phyloP scores from a whole-genome alignment of 2,888 invertebrate genomes.

The Rapana venosa region DNA sequence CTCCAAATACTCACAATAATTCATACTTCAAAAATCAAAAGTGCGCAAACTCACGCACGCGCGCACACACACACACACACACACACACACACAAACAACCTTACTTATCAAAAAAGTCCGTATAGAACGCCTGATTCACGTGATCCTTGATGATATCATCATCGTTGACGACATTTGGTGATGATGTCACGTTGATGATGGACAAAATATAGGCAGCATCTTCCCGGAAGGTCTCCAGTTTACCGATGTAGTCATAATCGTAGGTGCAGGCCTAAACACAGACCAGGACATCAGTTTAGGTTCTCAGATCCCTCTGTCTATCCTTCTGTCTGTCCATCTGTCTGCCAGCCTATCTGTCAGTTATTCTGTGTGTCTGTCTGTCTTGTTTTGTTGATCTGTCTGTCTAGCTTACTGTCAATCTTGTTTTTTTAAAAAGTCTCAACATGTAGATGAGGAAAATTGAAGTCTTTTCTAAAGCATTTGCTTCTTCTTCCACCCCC shows the following conservation, averaged over 20 bases:
- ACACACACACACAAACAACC: background rate
- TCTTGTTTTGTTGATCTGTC: background rate
- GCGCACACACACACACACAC: conserved; percentile 25
- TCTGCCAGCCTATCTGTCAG: background rate
- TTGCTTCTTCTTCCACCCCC: too few species aligned
- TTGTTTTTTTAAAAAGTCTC: too few species aligned
- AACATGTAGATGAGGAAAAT: too few species aligned
- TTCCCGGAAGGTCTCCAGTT: conserved; percentile 65
- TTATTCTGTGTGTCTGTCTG: background rate
- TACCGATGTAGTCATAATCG: conserved; percentile 64
- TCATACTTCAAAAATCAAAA: too few species aligned
- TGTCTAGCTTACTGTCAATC: background rate
- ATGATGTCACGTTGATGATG: conserved; percentile 36
- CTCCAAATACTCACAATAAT: too few species aligned
- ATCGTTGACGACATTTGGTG: background rate
- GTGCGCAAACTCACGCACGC: background rate
- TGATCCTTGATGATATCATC: background rate
- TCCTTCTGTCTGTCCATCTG: background rate
- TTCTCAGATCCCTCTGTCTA: background rate
- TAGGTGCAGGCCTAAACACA: conserved; percentile 44
- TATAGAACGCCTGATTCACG: conserved; percentile 22
- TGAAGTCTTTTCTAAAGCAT: too few species aligned
- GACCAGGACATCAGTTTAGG: background rate
- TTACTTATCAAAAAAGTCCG: conserved; percentile 2
- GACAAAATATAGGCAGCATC: conserved; percentile 49